Base-by-base conservation (phyloP, 2,113 vertebrate genomes). In the Dolichallabes microphthalmus region DNA sequence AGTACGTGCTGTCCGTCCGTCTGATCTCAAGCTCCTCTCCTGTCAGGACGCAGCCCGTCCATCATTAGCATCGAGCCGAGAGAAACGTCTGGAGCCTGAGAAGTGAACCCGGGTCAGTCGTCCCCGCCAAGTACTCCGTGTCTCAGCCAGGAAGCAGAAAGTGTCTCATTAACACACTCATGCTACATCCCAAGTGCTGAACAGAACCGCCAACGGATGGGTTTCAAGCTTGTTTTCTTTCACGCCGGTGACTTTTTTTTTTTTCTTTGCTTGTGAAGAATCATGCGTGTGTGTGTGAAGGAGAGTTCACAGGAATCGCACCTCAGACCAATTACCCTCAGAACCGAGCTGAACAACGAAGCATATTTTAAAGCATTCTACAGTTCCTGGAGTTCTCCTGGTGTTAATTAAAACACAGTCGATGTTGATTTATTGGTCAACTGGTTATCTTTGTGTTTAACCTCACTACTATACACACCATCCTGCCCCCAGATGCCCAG, bases 31-130 rank as follows among this genome's bases (percentile, higher is more conserved):
- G 74, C 76, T 30, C 71, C 35, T 55, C 50, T 73, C 60, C 85
- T 64, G 82, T 76, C 8, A 77, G 39, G 30, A 78, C 30, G 78
- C 85, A 84, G 39, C 77, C 73, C 55, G 63, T 78, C 77, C 74
- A 22, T 85, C 85, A 85, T 87, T 89, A 85, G 66, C 83, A 75
- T 50, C 27, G 14, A 87, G 22, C 61, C 64, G 52, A 74, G 74
- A 85, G 75, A 89, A 82, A 39, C 58, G 53, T 85, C 82, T 15
- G 30, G 57, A 82, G 60, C 61, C 66, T 78, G 85, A 82, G 78
- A 85, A 73, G 57, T 86, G 71, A 78, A 74, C 82, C 25, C 17
- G 1, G 84, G 80, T 66, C 77, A 83, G 74, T 61, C 53, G 57
- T n/a, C 6, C 76, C 55, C 30, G 32, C 80, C 66, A 39, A 2